A percentile compares a stretch with the other conserved stretches of the same genome.
Evolutionary conservation across 2,888 invertebrate species (phyloP).

Genomic region (Sarcophaga carnaria): DNA sequence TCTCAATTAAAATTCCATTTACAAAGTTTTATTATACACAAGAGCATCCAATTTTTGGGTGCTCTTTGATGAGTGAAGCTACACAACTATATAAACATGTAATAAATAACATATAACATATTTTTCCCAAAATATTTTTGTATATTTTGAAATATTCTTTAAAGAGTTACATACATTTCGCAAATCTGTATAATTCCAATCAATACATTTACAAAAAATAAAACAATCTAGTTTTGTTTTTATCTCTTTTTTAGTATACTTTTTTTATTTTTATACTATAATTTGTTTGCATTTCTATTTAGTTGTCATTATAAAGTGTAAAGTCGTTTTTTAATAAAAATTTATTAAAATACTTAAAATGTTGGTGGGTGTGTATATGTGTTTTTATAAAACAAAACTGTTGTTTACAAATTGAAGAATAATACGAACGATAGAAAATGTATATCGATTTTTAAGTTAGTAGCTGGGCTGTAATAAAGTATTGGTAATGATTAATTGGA

Average conservation of each 20-base stretch:
- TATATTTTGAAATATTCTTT: background rate
- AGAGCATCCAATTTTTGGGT: background rate
- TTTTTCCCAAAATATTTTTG: background rate
- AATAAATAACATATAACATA: background rate
- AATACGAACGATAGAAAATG: too few species aligned
- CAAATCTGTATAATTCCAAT: background rate
- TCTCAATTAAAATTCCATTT: constrained; percentile 39
- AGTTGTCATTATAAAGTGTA: constrained; percentile 57
- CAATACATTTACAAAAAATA: background rate
- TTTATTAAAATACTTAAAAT: constrained; percentile 32
- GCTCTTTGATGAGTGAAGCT: too few species aligned
- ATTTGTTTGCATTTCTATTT: constrained; percentile 22
- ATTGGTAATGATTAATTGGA: too few species aligned
- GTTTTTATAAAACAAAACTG: too few species aligned
- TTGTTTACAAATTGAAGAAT: too few species aligned
- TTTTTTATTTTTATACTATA: background rate
- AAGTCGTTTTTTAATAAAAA: constrained; percentile 65
- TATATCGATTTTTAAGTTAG: too few species aligned
- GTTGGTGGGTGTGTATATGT: too few species aligned
- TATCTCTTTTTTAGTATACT: background rate
- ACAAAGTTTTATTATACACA: background rate
- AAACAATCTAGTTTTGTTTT: background rate
- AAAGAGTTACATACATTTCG: background rate
- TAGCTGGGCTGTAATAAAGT: too few species aligned
- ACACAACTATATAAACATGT: background rate